Evolutionary conservation across 2,113 vertebrate species (phyloP).

Genomic region (Taurulus bubalis): DNA sequence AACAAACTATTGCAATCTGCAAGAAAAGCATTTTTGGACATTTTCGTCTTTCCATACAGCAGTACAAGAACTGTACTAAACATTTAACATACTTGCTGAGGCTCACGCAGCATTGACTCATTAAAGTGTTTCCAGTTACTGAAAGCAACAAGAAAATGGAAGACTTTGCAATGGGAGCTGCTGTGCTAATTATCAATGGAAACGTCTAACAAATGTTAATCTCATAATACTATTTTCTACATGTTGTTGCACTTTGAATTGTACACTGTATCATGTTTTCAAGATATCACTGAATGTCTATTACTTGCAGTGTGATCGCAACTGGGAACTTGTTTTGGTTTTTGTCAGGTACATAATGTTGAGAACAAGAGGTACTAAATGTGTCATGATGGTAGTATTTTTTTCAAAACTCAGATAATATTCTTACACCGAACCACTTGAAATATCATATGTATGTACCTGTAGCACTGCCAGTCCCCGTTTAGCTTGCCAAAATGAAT

Average conservation of each 20-base stretch:
- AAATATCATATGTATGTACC: slow-evolving; percentile 86
- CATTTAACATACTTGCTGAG: slow-evolving; percentile 49
- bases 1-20: slow-evolving; percentile 13
- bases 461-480: slow-evolving; percentile 91
- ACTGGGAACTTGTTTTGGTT: slow-evolving; percentile 40
- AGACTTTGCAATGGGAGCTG: slow-evolving; percentile 47
- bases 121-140: slow-evolving; percentile 51
- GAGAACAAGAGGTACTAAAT: slow-evolving; percentile 61
- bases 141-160: slow-evolving; percentile 48
- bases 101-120: slow-evolving; percentile 46
- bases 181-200: slow-evolving; percentile 68
- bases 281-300: slow-evolving; percentile 65
- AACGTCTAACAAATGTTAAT: slow-evolving; percentile 76
- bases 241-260: slow-evolving; percentile 89
- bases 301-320: slow-evolving; percentile 72
- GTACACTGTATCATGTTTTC: slow-evolving; percentile 82
- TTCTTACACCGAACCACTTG: slow-evolving; percentile 84
- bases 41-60: slow-evolving; percentile 33
- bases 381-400: slow-evolving; percentile 79
- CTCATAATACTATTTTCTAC: slow-evolving; percentile 84
- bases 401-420: slow-evolving; percentile 78
- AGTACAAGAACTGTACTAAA: slow-evolving; percentile 55
- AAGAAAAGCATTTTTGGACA: slow-evolving; percentile 58
- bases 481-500: slow-evolving; percentile 92
- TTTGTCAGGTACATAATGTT: slow-evolving; percentile 54